Conservation (phyloP, 1,140 invertebrate species). For the Grapholita molesta region DNA sequence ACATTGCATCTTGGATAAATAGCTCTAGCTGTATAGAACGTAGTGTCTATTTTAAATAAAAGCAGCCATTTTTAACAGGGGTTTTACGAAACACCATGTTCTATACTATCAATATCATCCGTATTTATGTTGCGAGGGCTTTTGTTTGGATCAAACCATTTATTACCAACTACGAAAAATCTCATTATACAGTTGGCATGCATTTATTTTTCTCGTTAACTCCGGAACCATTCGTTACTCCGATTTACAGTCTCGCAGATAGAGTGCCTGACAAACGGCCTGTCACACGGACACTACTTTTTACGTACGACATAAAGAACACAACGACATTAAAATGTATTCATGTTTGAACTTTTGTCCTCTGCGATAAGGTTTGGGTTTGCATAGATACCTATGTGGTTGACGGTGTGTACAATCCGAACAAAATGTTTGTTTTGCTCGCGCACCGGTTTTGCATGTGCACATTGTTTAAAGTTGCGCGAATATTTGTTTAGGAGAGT, state of each 20-base stretch:
- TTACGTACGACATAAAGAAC: too few species aligned
- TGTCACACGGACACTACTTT: slow-evolving; percentile 4
- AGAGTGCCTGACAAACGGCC: slow-evolving; percentile 2
- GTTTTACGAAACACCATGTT: too few species aligned
- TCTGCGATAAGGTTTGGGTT: not conserved
- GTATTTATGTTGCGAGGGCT: not conserved
- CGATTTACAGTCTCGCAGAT: not conserved
- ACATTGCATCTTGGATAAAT: too few species aligned
- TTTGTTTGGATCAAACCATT: not conserved
- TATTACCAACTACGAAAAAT: not conserved
- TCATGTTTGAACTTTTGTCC: not conserved
- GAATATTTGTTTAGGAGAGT: not conserved
- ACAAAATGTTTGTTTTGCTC: not conserved
- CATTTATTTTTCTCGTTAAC: not conserved
- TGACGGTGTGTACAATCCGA: not conserved
- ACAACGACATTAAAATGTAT: too few species aligned
- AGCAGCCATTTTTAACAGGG: too few species aligned
- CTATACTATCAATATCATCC: too few species aligned
- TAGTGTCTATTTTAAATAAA: too few species aligned
- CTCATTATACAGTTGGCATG: not conserved
- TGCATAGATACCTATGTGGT: not conserved
- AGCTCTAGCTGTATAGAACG: too few species aligned
- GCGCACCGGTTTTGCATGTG: not conserved
- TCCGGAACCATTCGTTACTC: not conserved
- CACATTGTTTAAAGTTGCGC: not conserved